phyloP scores from a whole-genome alignment of 2,888 invertebrate genomes.

The Brenthis ino region DNA sequence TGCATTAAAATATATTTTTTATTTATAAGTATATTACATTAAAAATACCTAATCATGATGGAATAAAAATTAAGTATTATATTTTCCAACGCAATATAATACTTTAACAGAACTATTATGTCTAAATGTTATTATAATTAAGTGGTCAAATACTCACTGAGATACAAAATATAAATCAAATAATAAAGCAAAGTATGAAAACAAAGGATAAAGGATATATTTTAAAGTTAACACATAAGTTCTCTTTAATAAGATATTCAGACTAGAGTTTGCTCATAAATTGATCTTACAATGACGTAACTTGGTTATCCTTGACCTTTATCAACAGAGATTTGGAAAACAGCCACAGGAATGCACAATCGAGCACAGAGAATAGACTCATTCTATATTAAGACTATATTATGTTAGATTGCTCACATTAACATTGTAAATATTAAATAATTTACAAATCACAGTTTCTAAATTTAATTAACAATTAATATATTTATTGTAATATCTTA shows the following conservation, averaged over 20 bases:
- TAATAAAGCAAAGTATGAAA: too few species aligned
- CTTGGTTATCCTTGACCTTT: slow-evolving; percentile 10
- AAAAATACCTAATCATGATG: too few species aligned
- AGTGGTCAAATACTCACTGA: too few species aligned
- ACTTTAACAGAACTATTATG: too few species aligned
- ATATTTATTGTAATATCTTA: background rate
- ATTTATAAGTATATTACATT: too few species aligned
- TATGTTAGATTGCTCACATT: background rate
- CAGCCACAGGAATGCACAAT: background rate
- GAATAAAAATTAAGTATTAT: too few species aligned
- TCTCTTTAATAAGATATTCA: background rate
- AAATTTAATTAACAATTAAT: too few species aligned
- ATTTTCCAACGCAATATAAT: too few species aligned
- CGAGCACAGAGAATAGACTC: too few species aligned
- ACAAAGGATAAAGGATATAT: background rate
- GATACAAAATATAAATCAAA: too few species aligned
- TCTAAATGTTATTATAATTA: too few species aligned
- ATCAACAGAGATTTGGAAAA: background rate
- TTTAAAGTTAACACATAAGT: background rate
- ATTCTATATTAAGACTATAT: background rate
- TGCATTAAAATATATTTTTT: background rate
- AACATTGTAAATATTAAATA: too few species aligned
- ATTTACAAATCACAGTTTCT: background rate
- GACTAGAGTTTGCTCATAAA: background rate
- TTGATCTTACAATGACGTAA: background rate